Conservation (phyloP, 2,113 vertebrate species). For the Rallus limicola region DNA sequence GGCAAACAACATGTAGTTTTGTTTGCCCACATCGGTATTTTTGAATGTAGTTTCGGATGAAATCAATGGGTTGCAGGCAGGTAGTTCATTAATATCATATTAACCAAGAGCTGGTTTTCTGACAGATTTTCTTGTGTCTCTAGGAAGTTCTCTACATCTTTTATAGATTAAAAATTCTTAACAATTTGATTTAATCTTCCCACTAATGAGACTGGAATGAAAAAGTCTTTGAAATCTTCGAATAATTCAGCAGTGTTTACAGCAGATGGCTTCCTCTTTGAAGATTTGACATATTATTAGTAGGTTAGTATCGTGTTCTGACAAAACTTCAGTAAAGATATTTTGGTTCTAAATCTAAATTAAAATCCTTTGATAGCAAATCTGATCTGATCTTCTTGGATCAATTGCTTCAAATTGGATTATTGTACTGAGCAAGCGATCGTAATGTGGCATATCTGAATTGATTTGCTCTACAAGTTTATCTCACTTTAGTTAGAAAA, state of each 20-base stretch:
- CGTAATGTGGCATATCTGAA: background rate
- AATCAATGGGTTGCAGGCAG: background rate
- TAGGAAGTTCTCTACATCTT: background rate
- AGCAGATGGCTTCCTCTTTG: constrained; percentile 18
- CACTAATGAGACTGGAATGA: background rate
- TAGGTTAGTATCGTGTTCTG: constrained; percentile 1
- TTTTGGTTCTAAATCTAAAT: constrained; percentile 35
- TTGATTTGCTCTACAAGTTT: constrained; percentile 12
- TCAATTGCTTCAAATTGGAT: constrained; percentile 4
- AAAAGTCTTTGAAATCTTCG: constrained; percentile 14
- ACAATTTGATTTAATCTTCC: constrained; percentile 11
- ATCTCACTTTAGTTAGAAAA: constrained; percentile 35
- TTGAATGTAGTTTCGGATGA: background rate
- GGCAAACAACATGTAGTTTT: accelerated
- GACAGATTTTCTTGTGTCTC: background rate
- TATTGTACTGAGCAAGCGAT: constrained; percentile 16
- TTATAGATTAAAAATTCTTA: background rate
- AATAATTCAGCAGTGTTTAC: background rate
- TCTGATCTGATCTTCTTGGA: background rate
- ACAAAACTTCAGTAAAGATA: constrained; percentile 21
- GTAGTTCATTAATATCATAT: background rate
- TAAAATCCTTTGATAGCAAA: constrained; percentile 34
- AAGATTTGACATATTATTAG: constrained; percentile 14
- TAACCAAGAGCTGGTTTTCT: background rate
- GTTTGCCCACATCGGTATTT: no score